Evolutionary conservation across 1,140 invertebrate species (phyloP).

Genomic region (Trissolcus basalis): DNA sequence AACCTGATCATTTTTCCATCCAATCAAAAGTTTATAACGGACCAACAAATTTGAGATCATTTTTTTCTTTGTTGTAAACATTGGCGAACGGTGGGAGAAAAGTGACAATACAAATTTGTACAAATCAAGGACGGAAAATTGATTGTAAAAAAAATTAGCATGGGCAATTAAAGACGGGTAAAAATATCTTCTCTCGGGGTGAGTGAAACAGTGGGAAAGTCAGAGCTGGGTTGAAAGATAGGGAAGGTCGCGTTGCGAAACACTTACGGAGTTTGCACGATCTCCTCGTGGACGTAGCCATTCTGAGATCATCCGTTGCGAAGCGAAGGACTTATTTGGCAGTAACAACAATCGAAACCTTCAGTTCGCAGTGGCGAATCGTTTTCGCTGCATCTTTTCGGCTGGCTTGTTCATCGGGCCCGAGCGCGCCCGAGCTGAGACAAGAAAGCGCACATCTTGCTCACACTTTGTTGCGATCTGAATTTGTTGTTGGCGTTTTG

Average conservation of each 20-base stretch:
- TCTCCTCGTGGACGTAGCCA: constrained; percentile 80
- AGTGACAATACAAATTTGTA: too few relatives aligned
- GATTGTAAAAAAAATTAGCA: too few relatives aligned
- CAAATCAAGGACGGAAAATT: too few relatives aligned
- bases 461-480: background rate
- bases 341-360: constrained; percentile 68
- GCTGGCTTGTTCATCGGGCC: background rate
- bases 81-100: too few relatives aligned
- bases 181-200: too few relatives aligned
- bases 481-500: background rate
- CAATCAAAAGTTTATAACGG: too few relatives aligned
- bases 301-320: constrained; percentile 65
- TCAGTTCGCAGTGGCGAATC: constrained; percentile 59
- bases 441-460: background rate
- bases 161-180: too few relatives aligned
- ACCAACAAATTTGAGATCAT: too few relatives aligned
- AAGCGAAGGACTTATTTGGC: constrained; percentile 73
- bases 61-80: constrained; percentile 4
- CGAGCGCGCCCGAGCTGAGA: background rate
- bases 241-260: constrained; percentile 28
- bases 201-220: too few relatives aligned
- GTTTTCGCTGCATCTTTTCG: constrained; percentile 60
- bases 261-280: constrained; percentile 80
- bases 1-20: too few relatives aligned
- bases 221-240: too few relatives aligned